Evolutionary conservation across 2,888 invertebrate genomes (phyloP), one percentile per base, ranked within the genome.

Genomic region (Odontomyia ornata): DNA sequence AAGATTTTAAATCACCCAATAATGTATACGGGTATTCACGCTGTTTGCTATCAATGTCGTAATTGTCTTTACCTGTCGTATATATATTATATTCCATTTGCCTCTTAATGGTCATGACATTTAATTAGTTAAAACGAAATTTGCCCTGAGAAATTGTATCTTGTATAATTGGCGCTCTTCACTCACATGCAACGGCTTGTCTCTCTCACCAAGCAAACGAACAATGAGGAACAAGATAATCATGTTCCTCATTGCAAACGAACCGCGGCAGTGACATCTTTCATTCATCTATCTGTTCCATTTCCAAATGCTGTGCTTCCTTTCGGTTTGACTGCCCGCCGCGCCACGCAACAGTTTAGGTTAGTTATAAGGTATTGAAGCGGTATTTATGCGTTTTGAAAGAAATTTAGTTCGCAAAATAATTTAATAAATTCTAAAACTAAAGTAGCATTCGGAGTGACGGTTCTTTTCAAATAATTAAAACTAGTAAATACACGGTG

Each of bases 271-370:
- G n/a, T n/a, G n/a, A n/a, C n/a, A n/a, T 5, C 36, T 36, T 4
- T 4, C 52, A 18, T 18, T 18, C 7, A 52, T 52, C 5, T 52
- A 28, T 27, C 30, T 64, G 30, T 27, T 27, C 28, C 64, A 2
- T 0, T 18, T 64, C 11, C 25, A 5, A n/a, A 0, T n/a, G n/a
- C 23, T 30, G n/a, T 1, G 64, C 28, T 64, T 1, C 15, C 23
- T 64, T 64, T 30, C 57, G 57, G 47, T 25, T 52, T 71, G 71
- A 47, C 47, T 46, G 67, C 71, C 25, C 71, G 72, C 57, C 72
- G 72, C 72, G 72, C 72, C 72, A 72, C 72, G 72, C 72, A 72
- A 72, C 72, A 72, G 72, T 72, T 72, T 72, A 72, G 72, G 72
- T 72, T 72, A 72, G 56, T 57, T 72, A 57, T 43, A n/a, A 18